phyloP scores from a whole-genome alignment of 2,888 invertebrate genomes.

The Cataglyphis altisquamis region DNA sequence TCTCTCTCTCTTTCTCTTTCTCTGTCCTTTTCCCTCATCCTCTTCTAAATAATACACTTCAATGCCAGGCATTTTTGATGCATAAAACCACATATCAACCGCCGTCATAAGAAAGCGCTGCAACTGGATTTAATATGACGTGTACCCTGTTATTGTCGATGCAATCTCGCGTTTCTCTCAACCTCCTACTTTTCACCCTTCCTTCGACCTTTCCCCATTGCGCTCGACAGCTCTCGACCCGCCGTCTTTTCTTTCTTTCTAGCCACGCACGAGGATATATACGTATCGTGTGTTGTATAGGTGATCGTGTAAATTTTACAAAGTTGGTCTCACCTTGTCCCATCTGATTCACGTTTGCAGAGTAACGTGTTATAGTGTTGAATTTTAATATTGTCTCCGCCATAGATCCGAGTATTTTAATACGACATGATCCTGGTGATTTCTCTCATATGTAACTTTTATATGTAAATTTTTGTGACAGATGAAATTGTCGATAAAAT shows the following conservation, averaged over 20 bases:
- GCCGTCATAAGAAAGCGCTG: slow-evolving; percentile 75
- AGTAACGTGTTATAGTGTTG: slow-evolving; percentile 42
- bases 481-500: background rate
- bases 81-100: slow-evolving; percentile 77
- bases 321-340: slow-evolving; percentile 43
- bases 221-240: background rate
- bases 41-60: slow-evolving; percentile 74
- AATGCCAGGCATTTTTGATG: slow-evolving; percentile 69
- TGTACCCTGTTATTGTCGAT: slow-evolving; percentile 77
- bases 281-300: background rate
- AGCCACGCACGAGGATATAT: background rate
- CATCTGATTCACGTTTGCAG: slow-evolving; percentile 21
- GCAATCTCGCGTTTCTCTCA: slow-evolving; percentile 63
- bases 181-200: background rate
- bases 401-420: slow-evolving; percentile 61
- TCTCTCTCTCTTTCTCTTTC: slow-evolving; percentile 25
- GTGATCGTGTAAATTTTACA: slow-evolving; percentile 58
- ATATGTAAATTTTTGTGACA: background rate
- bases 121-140: slow-evolving; percentile 80
- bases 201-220: slow-evolving; percentile 3
- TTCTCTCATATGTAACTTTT: slow-evolving; percentile 26
- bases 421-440: slow-evolving; percentile 62
- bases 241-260: slow-evolving; percentile 3
- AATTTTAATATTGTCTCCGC: slow-evolving; percentile 71
- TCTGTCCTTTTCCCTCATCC: slow-evolving; percentile 37